These are phyloP conservation scores for Melanotaenia trifasciata DNA, from an alignment of 2,797 vertebrate genomes.

Conservation along the genomic window DNA sequence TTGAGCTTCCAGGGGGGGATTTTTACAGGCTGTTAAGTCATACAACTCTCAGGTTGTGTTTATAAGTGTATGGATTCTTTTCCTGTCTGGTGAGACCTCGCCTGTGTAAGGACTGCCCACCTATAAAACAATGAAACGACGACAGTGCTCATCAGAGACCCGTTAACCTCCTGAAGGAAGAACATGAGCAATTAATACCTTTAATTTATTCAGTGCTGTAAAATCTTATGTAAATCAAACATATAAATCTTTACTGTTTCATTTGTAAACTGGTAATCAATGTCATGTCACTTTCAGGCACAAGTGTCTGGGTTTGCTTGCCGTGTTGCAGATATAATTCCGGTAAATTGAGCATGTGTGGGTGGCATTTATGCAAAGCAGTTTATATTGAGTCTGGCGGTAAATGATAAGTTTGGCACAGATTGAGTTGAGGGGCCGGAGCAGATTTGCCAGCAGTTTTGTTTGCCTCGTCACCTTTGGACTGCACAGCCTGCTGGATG, in stretches of 20 bases:
- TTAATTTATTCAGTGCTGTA: conserved; percentile 30
- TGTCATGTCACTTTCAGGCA: conserved; percentile 11
- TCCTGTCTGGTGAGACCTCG: conserved; percentile 19
- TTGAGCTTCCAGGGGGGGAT: conserved; percentile 1
- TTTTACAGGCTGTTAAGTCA: conserved; percentile 41
- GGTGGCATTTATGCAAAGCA: conserved; percentile 53
- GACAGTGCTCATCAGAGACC: conserved; percentile 33
- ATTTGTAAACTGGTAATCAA: conserved; percentile 18
- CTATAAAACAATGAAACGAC: conserved; percentile 28
- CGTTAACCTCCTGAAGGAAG: conserved; percentile 18
- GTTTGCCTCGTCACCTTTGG: conserved; percentile 16
- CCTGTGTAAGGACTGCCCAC: conserved; percentile 22
- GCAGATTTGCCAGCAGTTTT: conserved; percentile 25
- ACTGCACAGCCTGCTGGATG: conserved; percentile 1
- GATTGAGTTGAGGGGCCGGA: conserved; percentile 15
- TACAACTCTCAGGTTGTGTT: conserved; percentile 39
- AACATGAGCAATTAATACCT: conserved; percentile 18
- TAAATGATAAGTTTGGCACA: conserved; percentile 22
- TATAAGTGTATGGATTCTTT: conserved; percentile 50
- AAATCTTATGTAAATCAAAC: neutral
- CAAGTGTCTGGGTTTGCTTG: neutral
- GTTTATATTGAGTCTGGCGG: conserved; percentile 2
- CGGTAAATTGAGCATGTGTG: conserved; percentile 31
- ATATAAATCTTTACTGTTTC: conserved; percentile 1
- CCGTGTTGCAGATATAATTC: conserved; percentile 9